These are phyloP conservation scores for Copidosoma floridanum DNA, from an alignment of 1,140 invertebrate genomes.

Conservation along the genomic window DNA sequence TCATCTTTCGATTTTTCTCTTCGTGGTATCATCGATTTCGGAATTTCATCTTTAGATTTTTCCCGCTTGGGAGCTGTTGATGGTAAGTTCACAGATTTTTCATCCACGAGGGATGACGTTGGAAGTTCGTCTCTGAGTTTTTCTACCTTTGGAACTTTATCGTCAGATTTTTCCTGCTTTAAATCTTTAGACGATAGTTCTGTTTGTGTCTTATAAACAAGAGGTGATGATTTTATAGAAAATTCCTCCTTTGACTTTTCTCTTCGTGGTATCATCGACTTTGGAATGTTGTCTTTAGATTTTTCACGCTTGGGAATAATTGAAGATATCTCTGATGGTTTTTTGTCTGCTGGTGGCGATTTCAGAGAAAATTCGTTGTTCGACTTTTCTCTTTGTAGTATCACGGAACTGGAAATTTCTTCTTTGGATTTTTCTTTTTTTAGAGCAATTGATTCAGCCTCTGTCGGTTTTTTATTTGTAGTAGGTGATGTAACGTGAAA, in stretches of 20 bases:
- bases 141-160: background rate
- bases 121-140: background rate
- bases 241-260: slow-evolving; percentile 5
- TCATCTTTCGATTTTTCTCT: slow-evolving; percentile 7
- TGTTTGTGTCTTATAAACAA: slow-evolving; percentile 14
- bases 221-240: background rate
- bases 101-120: too few species aligned
- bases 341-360: background rate
- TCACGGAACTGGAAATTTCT: background rate
- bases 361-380: background rate
- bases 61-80: slow-evolving; percentile 1
- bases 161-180: slow-evolving; percentile 9
- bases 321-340: background rate
- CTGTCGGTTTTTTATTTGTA: background rate
- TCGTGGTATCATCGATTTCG: slow-evolving; percentile 8
- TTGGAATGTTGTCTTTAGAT: background rate
- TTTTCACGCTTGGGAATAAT: slow-evolving; percentile 2
- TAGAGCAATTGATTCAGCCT: background rate
- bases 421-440: background rate
- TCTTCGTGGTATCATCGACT: background rate
- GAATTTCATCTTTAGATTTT: background rate
- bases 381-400: background rate
- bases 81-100: background rate
- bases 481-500: background rate
- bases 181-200: background rate